Base-by-base conservation (phyloP, 2,797 vertebrate genomes). In the Argya squamiceps region DNA sequence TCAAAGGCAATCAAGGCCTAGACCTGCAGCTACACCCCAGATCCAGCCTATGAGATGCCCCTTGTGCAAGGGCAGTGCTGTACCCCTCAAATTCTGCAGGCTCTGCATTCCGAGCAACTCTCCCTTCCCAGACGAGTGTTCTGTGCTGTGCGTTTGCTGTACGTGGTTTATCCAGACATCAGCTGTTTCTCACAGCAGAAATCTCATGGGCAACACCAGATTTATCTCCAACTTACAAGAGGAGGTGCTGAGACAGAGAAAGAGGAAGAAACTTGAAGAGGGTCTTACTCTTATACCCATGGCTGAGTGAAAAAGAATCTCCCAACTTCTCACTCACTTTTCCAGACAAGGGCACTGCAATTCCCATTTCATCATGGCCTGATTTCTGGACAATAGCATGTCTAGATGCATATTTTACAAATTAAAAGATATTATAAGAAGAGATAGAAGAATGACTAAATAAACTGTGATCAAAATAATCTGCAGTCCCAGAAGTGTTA, bases 121-220 rank as follows among this genome's bases (percentile, higher is more conserved):
- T 44, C 32, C 34, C 34, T 55, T 65, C 46, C n/a, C 75, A 63
- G 26, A 16, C 24, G 9, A 2, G 15, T 7, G 15, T 11, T 74
- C 65, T 65, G 46, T 16, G 52, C 2, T 19, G 7, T 21, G n/a
- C 0, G 0, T 22, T 46, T 62, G 11, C 23, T 47, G 11, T 22
- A 49, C 0, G 0, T 6, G 16, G 17, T 52, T 84, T 63, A 36
- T 43, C 67, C 65, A 56, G 4, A n/a, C 37, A 84, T 36, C 19
- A 63, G 19, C 62, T 39, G 16, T 2, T 65, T 43, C 73, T 65
- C 46, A 36, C 10, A 14, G 58, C 53, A 86, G 62, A 27, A 88
- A 75, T 29, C 30, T 34, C 17, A 19, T 1, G 24, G 36, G 23
- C 36, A 81, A 23, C 3, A 3, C 26, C 68, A 37, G 50, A 76